A percentile compares a stretch with the other conserved stretches of the same genome.
These are phyloP conservation scores for Paracentrotus lividus DNA, from an alignment of 53 echinoderm and acorn worm species.

Conservation along the genomic window DNA sequence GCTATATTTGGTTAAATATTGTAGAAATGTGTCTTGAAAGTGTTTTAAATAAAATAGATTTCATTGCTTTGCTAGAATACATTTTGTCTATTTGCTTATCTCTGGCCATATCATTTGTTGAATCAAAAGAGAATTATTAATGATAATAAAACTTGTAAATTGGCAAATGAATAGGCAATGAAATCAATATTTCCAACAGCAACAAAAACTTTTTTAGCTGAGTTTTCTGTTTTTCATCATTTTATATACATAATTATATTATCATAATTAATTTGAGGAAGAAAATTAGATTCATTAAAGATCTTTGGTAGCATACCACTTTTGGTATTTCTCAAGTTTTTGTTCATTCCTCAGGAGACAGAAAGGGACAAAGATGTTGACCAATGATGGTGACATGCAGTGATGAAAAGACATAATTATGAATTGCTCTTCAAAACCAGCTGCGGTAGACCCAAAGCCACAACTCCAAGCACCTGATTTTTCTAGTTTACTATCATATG, in stretches of 20 bases:
- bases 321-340: background rate
- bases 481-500: slow-evolving; percentile 9
- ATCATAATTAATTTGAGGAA: no score
- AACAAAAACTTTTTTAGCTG: no score
- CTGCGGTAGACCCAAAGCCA: slow-evolving; percentile 27
- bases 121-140: background rate
- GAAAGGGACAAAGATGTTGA: background rate
- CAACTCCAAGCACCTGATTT: slow-evolving; percentile 24
- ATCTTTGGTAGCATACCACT: background rate
- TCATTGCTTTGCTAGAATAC: background rate
- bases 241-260: no score
- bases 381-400: background rate
- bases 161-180: no score
- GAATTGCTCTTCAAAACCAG: slow-evolving; percentile 20
- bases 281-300: no score
- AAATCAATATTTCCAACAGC: no score
- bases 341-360: background rate
- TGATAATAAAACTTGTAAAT: no score
- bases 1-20: background rate
- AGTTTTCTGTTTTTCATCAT: no score
- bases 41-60: background rate
- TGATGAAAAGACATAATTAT: slow-evolving; percentile 30
- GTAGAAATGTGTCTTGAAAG: background rate
- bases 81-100: background rate
- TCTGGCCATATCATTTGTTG: background rate